These are phyloP conservation scores for Hylia prasina DNA, from an alignment of 2,113 vertebrate genomes.

Conservation along the genomic window DNA sequence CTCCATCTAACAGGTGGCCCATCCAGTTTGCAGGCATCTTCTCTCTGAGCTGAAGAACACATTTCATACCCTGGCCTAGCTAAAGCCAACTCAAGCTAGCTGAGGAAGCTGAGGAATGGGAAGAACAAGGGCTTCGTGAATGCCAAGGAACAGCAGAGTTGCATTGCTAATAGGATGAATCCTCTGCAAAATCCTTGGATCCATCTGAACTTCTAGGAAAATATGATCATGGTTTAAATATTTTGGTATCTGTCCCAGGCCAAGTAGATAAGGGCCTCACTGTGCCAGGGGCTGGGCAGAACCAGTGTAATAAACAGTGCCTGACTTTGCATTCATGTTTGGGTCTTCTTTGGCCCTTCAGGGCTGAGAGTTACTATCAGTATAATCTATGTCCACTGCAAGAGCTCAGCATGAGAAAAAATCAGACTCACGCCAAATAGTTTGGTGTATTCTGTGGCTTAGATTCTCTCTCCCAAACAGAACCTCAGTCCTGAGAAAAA, in stretches of 20 bases:
- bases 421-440: accelerated
- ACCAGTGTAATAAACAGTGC: neutral
- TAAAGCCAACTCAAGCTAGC: neutral
- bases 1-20: neutral
- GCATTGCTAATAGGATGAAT: neutral
- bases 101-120: neutral
- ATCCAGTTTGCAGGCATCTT: neutral
- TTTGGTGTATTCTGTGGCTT: neutral
- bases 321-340: neutral
- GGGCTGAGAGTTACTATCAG: neutral
- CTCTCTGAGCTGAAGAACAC: neutral
- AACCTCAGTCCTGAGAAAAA: neutral
- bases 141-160: neutral
- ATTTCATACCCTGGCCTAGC: neutral
- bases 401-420: neutral
- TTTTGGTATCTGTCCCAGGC: neutral
- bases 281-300: neutral
- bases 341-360: neutral
- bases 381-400: neutral
- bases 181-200: neutral
- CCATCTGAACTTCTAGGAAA: neutral
- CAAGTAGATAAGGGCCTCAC: neutral
- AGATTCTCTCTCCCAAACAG: neutral
- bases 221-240: neutral
- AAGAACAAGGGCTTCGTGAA: neutral